phyloP scores from a whole-genome alignment of 2,797 vertebrate genomes.

The Rhynchotus rufescens region DNA sequence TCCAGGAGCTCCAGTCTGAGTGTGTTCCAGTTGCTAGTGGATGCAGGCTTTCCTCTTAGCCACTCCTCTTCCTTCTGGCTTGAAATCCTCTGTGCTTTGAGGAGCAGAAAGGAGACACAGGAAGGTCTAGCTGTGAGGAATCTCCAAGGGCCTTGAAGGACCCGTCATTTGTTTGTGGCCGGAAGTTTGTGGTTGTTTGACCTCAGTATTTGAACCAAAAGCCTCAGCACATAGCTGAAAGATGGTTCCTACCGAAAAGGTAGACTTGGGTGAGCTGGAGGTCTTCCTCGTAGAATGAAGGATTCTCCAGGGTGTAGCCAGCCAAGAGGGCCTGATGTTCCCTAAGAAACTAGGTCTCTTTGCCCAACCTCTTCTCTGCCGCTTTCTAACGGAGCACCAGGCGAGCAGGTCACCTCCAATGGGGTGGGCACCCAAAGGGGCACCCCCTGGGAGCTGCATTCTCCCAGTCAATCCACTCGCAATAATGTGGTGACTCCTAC shows the following conservation, averaged over 20 bases:
- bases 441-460: too few species aligned
- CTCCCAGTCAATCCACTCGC: too few species aligned
- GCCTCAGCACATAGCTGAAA: not conserved
- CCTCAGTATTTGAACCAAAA: not conserved
- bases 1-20: too few species aligned
- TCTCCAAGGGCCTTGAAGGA: not conserved
- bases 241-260: not conserved
- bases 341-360: too few species aligned
- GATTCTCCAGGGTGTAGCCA: too few species aligned
- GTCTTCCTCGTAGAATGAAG: not conserved
- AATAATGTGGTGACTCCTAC: too few species aligned
- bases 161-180: not conserved
- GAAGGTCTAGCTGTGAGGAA: not conserved
- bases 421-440: too few species aligned
- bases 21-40: too few species aligned
- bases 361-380: too few species aligned
- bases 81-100: not conserved
- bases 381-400: too few species aligned
- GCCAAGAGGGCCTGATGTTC: too few species aligned
- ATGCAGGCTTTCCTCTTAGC: not conserved
- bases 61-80: not conserved
- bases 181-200: not conserved
- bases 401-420: too few species aligned
- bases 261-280: not conserved
- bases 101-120: rapidly evolving